Conservation (phyloP, 2,113 vertebrate species). For the Verasper variegatus region DNA sequence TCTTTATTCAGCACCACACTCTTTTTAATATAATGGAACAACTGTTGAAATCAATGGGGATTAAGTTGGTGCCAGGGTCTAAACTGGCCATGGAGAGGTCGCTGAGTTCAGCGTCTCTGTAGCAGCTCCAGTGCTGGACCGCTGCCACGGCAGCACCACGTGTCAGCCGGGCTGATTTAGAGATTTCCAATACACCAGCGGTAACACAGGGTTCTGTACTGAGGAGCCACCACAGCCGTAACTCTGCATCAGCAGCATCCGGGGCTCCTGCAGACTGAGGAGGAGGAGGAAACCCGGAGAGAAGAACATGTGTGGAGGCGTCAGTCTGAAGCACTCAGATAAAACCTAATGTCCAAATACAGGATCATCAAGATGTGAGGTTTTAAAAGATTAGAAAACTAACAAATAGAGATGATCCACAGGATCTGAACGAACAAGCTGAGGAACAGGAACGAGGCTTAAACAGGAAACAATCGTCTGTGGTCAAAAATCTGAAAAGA, state of each 20-base stretch:
- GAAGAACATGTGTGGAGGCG: too few relatives aligned
- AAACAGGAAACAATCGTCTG: too few relatives aligned
- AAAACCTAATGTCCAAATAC: too few relatives aligned
- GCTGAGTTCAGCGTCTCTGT: conserved; percentile 17
- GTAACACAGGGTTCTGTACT: conserved; percentile 8
- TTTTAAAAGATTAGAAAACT: too few relatives aligned
- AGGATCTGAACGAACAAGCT: too few relatives aligned
- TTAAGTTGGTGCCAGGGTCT: conserved; percentile 37
- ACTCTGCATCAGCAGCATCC: conserved; percentile 42
- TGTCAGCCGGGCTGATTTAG: conserved; percentile 52
- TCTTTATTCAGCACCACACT: neutral
- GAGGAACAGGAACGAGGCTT: too few relatives aligned
- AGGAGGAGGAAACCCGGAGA: too few relatives aligned
- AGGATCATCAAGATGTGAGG: too few relatives aligned
- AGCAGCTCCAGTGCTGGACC: neutral
- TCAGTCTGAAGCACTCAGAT: too few relatives aligned
- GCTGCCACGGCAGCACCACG: conserved; percentile 17
- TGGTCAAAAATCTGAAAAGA: too few relatives aligned
- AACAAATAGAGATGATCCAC: too few relatives aligned
- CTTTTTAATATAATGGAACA: neutral
- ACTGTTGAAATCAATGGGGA: conserved; percentile 41
- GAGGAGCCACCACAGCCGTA: conserved; percentile 13
- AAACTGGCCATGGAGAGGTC: conserved; percentile 23
- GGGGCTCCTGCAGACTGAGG: neutral
- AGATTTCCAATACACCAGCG: conserved; percentile 42